Evolutionary conservation across 2,797 vertebrate genomes (phyloP).

Genomic region (Paramormyrops hopkinsi): DNA sequence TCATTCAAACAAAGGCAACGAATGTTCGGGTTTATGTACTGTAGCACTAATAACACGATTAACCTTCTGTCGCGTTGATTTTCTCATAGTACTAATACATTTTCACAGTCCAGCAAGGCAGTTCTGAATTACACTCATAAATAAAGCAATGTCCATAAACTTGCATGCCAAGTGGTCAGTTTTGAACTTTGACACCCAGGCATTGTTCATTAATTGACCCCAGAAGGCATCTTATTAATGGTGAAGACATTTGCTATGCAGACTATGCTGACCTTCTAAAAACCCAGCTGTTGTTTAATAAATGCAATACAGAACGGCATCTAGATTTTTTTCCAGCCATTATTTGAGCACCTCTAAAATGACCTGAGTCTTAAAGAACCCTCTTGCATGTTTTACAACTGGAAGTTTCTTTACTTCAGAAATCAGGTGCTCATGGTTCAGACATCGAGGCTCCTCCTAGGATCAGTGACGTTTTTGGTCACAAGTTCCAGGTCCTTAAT

Average conservation of each 20-base stretch:
- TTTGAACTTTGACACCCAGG: not conserved
- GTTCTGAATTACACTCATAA: not conserved
- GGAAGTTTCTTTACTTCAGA: not conserved
- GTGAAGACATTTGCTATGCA: not conserved
- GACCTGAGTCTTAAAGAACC: not conserved
- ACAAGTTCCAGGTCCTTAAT: not conserved
- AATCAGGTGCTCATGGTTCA: not conserved
- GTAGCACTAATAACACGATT: not conserved
- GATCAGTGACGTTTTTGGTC: not conserved
- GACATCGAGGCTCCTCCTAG: not conserved
- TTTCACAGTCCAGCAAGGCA: not conserved
- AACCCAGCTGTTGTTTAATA: not conserved
- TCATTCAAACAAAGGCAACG: not conserved
- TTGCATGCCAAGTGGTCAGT: not conserved
- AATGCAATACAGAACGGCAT: not conserved
- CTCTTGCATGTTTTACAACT: not conserved
- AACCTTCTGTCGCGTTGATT: not conserved
- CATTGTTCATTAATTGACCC: not conserved
- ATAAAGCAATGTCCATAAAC: not conserved
- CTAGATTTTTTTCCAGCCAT: not conserved
- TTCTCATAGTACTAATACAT: not conserved
- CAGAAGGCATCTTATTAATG: not conserved
- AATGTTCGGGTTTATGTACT: not conserved
- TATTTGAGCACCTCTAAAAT: not conserved
- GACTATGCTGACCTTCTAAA: not conserved